Base-by-base conservation (phyloP, 2,113 vertebrate genomes). In the Thryonomys swinderianus region DNA sequence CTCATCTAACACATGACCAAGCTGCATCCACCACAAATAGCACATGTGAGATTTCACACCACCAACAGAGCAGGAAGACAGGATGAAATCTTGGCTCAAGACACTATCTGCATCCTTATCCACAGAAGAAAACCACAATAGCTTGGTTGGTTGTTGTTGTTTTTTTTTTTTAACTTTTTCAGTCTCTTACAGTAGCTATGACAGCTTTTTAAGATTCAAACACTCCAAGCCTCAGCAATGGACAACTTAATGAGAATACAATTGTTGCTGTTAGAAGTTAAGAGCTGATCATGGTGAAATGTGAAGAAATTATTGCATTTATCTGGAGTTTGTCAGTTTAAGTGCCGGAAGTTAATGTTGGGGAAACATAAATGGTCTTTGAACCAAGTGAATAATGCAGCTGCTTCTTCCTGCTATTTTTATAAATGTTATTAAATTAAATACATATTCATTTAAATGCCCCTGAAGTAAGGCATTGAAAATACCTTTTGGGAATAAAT, bases 351-450 rank as follows among this genome's bases (percentile, higher is more conserved):
- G 95, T 96, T 96, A 97, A 97, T 97, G 97, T 97, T 97, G 97
- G 95, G 94, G 96, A 97, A 98, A 97, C 94, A 97, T 21, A 96
- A 96, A 96, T 96, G 96, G 95, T 97, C 96, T 97, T 95, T 98
- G 97, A 97, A 97, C 95, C 91, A 93, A 95, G 59, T 91, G 96
- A 95, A 97, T 95, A 96, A 98, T 85, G 86, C 82, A 85, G 89
- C 83, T 73, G 55, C 87, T 93, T 87, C 91, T 92, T 84, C 64
- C 87, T 90, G 93, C 42, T 90, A 94, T 94, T 96, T 97, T 95
- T 92, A 94, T 90, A 96, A 73, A 93, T 88, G 71, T 88, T 97
- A 93, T 96, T 96, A 96, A 93, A 96, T 96, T 97, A 97, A 93
- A 95, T 90, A 90, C 90, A 74, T 45, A 61, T 73, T 90, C 45